Conservation (phyloP, 2,888 invertebrate species). For the Lithodes maja region DNA sequence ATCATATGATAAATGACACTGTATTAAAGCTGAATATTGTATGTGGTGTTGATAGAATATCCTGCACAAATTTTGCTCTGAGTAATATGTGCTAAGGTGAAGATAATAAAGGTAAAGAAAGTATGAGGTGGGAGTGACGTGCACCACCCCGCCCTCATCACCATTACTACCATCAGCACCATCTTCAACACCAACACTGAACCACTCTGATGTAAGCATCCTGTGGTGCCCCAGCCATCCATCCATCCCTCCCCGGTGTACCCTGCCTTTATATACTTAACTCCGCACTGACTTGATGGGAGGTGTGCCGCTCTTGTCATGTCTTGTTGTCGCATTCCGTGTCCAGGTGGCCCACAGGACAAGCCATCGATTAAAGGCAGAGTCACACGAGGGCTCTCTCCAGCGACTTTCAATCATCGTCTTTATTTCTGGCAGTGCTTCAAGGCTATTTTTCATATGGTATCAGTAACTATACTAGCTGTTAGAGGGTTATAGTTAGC, state of each 20-base stretch:
- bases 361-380: slow-evolving; percentile 48
- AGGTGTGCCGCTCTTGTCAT: slow-evolving; percentile 54
- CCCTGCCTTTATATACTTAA: slow-evolving; percentile 47
- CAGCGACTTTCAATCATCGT: too few relatives aligned
- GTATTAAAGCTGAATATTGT: background rate
- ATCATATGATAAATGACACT: background rate
- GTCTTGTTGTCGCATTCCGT: slow-evolving; percentile 54
- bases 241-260: slow-evolving; percentile 51
- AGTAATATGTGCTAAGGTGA: background rate
- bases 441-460: too few relatives aligned
- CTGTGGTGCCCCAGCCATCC: slow-evolving; percentile 13
- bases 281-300: slow-evolving; percentile 55
- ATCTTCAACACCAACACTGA: slow-evolving; percentile 5
- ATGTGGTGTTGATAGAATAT: background rate
- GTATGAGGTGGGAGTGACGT: background rate
- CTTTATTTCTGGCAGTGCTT: too few relatives aligned
- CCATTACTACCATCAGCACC: too few relatives aligned
- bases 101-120: background rate
- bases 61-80: background rate
- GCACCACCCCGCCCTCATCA: background rate
- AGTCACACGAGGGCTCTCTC: too few relatives aligned
- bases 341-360: slow-evolving; percentile 62
- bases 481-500: too few relatives aligned
- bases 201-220: slow-evolving; percentile 55
- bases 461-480: too few relatives aligned